Conservation (phyloP, 2,888 invertebrate genomes). For the Habrosyne pyritoides region DNA sequence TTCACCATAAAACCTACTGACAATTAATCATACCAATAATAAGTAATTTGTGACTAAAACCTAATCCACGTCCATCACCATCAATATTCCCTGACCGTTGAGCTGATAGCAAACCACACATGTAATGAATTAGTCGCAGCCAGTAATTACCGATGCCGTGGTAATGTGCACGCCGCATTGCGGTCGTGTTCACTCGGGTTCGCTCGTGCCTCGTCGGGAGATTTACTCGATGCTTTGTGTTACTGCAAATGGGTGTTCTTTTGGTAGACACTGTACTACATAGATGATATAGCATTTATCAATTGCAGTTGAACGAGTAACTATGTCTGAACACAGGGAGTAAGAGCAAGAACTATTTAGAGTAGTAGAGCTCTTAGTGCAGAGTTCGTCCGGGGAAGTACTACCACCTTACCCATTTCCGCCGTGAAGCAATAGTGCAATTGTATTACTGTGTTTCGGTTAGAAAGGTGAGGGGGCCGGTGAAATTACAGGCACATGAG, state of each 20-base stretch:
- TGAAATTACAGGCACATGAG: too few relatives aligned
- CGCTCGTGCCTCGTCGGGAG: background rate
- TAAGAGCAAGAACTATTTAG: too few relatives aligned
- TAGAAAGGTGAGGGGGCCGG: too few relatives aligned
- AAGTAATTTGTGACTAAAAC: background rate
- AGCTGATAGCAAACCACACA: slow-evolving; percentile 4
- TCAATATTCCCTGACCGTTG: background rate
- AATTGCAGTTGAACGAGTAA: too few relatives aligned
- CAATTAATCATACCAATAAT: too few relatives aligned
- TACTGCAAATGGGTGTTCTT: slow-evolving; percentile 1
- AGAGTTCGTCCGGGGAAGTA: too few relatives aligned
- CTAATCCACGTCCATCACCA: background rate
- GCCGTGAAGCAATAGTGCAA: too few relatives aligned
- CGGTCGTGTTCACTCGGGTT: slow-evolving; percentile 7
- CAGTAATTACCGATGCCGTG: slow-evolving; percentile 12
- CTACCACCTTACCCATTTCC: too few relatives aligned
- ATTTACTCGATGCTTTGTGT: background rate
- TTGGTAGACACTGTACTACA: background rate
- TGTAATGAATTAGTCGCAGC: slow-evolving; percentile 12
- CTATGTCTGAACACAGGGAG: too few relatives aligned
- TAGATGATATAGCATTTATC: too few relatives aligned
- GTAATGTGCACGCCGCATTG: slow-evolving; percentile 14
- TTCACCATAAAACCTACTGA: background rate
- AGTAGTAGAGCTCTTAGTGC: too few relatives aligned
- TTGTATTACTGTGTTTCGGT: too few relatives aligned